phyloP scores from a whole-genome alignment of 2,888 invertebrate species.

The Cryptops parisi region DNA sequence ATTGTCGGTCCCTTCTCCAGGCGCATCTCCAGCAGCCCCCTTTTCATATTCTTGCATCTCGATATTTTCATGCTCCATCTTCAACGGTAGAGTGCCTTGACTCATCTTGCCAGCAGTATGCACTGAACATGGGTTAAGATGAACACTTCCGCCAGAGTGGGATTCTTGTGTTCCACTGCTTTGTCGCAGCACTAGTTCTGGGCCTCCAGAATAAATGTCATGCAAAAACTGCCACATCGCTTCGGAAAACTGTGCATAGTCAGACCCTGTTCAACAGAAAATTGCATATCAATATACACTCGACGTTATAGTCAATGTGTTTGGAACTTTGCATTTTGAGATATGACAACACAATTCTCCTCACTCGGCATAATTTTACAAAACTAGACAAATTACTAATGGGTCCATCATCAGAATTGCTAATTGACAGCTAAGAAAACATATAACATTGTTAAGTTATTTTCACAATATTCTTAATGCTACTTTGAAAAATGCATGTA shows the following conservation, averaged over 20 bases:
- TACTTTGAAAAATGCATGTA: too few relatives aligned
- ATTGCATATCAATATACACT: too few relatives aligned
- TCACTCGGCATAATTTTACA: too few relatives aligned
- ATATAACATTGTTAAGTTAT: too few relatives aligned
- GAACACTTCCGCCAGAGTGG: not conserved
- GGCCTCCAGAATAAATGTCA: conserved; percentile 77
- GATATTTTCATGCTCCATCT: not conserved
- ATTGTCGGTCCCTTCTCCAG: not conserved
- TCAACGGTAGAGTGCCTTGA: not conserved
- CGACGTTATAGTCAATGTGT: too few relatives aligned
- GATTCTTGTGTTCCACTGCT: not conserved
- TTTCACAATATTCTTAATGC: too few relatives aligned
- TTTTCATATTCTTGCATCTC: not conserved
- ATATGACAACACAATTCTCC: too few relatives aligned
- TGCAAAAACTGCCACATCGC: conserved; percentile 77
- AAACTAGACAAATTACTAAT: too few relatives aligned
- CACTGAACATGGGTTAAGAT: conserved; percentile 5
- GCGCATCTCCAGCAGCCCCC: conserved; percentile 1
- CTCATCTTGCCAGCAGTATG: conserved; percentile 3
- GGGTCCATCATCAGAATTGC: too few relatives aligned
- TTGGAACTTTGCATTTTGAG: too few relatives aligned
- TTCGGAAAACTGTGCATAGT: conserved; percentile 65
- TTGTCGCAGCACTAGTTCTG: conserved; percentile 46
- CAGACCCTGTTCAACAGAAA: conserved; percentile 39
- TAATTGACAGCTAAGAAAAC: too few relatives aligned